Evolutionary conservation across 1,140 invertebrate species (phyloP).

Genomic region (Tetramorium simillimum): DNA sequence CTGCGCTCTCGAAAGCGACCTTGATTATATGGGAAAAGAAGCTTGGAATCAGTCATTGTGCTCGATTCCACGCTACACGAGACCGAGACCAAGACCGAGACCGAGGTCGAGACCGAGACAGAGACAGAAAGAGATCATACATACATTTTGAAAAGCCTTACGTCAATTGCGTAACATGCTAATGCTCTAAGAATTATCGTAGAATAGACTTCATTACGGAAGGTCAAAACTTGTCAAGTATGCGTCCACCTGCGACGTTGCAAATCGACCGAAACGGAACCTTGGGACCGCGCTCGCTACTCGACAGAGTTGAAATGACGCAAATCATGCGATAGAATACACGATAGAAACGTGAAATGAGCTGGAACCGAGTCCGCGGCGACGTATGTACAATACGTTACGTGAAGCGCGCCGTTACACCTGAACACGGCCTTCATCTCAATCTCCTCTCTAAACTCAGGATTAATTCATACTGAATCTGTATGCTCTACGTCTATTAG

Average conservation of each 20-base stretch:
- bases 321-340: too few relatives aligned
- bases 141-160: neutral
- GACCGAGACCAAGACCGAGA: too few relatives aligned
- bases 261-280: neutral
- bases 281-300: too few relatives aligned
- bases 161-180: neutral
- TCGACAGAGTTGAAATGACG: too few relatives aligned
- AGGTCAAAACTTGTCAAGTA: neutral
- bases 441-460: slow-evolving; percentile 37
- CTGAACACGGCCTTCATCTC: neutral
- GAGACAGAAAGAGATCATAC: too few relatives aligned
- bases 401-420: neutral
- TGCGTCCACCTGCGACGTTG: neutral
- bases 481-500: neutral
- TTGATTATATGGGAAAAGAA: neutral
- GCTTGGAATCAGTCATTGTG: neutral
- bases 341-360: too few relatives aligned
- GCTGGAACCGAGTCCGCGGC: too few relatives aligned
- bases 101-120: too few relatives aligned
- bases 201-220: neutral
- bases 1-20: too few relatives aligned
- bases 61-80: too few relatives aligned
- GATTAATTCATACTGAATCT: neutral
- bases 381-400: neutral
- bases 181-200: slow-evolving; percentile 4